Percentiles rank a stretch among this genome's conserved stretches.
phyloP scores from a whole-genome alignment of 53 echinoderm and acorn worm genomes.

The Crossaster papposus region DNA sequence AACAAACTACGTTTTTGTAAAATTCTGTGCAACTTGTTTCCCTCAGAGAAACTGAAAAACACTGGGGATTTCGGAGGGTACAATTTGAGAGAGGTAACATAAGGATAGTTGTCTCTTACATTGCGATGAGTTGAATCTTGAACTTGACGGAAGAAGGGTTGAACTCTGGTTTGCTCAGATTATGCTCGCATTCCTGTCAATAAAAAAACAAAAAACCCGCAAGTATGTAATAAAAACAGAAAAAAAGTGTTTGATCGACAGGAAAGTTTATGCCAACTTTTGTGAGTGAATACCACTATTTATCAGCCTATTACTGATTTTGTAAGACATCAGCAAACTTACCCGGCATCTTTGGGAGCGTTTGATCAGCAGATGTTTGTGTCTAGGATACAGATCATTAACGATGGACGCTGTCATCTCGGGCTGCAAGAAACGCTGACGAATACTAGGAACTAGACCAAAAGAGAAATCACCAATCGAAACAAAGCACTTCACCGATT shows the following conservation, averaged over 20 bases:
- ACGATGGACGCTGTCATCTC: constrained; percentile 70
- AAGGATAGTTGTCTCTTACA: constrained; percentile 77
- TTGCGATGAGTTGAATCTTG: constrained; percentile 95
- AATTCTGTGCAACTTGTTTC: no score
- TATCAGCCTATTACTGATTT: neutral
- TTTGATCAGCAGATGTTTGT: constrained; percentile 97
- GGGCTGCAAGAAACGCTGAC: constrained; percentile 84
- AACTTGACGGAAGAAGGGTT: constrained; percentile 99
- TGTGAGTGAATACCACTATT: no score
- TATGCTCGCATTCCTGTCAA: constrained; percentile 96
- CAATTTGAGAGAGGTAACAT: neutral
- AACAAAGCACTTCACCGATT: no score
- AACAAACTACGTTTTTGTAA: no score
- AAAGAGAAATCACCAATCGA: neutral
- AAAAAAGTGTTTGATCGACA: no score
- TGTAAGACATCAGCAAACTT: constrained; percentile 1
- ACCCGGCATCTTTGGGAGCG: constrained; percentile 98
- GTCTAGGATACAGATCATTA: constrained; percentile 83
- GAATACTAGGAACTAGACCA: constrained; percentile 77
- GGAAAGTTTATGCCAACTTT: constrained; percentile 4
- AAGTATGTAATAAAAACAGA: no score
- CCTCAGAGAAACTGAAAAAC: no score
- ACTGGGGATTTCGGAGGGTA: neutral
- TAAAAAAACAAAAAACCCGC: neutral
- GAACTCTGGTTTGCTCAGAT: constrained; percentile 98